Evolutionary conservation across 2,797 vertebrate species (phyloP), one percentile per base, ranked within the genome.

Genomic region (Pangasius krempfi): DNA sequence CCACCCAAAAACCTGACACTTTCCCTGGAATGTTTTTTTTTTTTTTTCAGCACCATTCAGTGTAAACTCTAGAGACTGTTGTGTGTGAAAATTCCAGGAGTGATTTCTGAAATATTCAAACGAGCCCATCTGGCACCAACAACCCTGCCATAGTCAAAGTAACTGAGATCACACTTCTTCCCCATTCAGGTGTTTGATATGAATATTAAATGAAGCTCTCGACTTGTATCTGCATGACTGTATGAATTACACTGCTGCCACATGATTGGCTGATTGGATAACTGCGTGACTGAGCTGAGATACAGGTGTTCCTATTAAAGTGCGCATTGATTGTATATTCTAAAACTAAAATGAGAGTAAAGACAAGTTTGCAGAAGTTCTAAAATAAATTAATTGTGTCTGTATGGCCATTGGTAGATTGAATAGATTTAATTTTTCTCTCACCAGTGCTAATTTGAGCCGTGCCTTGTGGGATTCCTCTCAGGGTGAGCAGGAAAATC

Each of bases 401-500:
- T 75, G 13, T 84, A 25, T 72, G 64, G 52, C 9, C 20, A 70
- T 6, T 44, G 30, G 64, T 33, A 72, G 37, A 54, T 44, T 54
- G 13, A 64, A 58, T 5, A 10, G 25, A 79, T 54, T 37, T 10
- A 4, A 89, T 25, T 40, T 33, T 75, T 40, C 20, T 73, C 88
- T 91, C 64, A 92, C 92, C 89, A 37, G 88, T 72, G 16, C 80
- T 84, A 25, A 90, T 68, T 33, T 88, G 89, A 88, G 73, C 37
- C 33, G 64, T 70, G 76, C 64, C 75, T 81, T 87, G 86, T 68
- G 78, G 81, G 58, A 83, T 86, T 75, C 86, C 85, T 62, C 30
- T 86, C 62, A 91, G 27, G 0, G 44, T 87, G 40, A 92, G 90
- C 30, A 70, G 84, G 7, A 91, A 68, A 37, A 72, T 22, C 33